These are phyloP conservation scores for Acrossocheilus wenchowensis DNA, from an alignment of 2,797 vertebrate genomes.

Conservation along the genomic window DNA sequence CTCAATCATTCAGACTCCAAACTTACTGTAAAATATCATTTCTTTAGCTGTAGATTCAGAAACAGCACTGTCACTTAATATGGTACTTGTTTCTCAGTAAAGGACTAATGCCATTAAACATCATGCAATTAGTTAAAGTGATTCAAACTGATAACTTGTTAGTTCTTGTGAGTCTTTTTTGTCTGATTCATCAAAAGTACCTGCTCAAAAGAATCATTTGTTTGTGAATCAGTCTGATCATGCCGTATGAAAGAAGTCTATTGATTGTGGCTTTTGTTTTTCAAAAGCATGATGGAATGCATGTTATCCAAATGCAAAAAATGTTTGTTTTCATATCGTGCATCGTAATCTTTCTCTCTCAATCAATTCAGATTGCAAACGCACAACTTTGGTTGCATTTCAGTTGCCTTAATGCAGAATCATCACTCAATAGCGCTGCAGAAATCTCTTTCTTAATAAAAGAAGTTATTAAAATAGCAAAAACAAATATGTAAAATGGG, in stretches of 20 bases:
- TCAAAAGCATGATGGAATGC: not conserved
- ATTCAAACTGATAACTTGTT: no score
- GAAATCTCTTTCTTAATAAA: not conserved
- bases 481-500: not conserved
- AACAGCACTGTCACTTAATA: not conserved
- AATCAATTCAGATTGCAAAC: not conserved
- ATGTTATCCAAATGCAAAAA: not conserved
- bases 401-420: not conserved
- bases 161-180: not conserved
- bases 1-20: no score
- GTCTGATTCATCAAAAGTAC: not conserved
- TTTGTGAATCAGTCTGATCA: not conserved
- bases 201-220: not conserved
- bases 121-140: not conserved
- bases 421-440: not conserved
- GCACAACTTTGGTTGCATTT: conserved; percentile 1
- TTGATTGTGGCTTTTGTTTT: not conserved
- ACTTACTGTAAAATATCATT: not conserved
- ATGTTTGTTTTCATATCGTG: not conserved
- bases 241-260: not conserved
- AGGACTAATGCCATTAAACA: no score
- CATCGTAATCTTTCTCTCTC: not conserved
- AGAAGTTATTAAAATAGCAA: not conserved
- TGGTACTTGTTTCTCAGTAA: no score
- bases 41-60: not conserved